These are phyloP conservation scores for Andrena chrysosceles DNA, from an alignment of 2,888 invertebrate genomes.

Conservation along the genomic window DNA sequence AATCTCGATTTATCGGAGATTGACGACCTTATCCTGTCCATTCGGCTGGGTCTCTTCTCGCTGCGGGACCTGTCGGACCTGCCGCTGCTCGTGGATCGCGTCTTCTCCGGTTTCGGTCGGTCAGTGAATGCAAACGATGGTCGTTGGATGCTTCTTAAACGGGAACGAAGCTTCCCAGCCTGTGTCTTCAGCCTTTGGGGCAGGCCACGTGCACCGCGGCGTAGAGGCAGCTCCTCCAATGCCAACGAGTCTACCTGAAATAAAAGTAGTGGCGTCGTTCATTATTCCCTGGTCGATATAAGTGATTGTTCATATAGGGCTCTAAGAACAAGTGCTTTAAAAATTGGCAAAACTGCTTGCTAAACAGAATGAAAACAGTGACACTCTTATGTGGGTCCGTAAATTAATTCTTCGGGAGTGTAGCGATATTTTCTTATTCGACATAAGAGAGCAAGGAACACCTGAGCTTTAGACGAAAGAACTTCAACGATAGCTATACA, in stretches of 20 bases:
- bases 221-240: conserved; percentile 86
- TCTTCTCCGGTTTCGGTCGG: conserved; percentile 78
- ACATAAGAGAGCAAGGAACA: no score
- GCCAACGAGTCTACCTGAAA: conserved; percentile 88
- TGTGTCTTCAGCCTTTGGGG: conserved; percentile 89
- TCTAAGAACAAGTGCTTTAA: neutral
- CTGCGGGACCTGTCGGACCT: conserved; percentile 74
- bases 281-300: neutral
- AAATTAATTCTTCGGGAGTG: no score
- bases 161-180: conserved; percentile 90
- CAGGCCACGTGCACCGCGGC: conserved; percentile 76
- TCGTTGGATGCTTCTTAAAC: conserved; percentile 88
- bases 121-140: conserved; percentile 85
- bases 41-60: conserved; percentile 82
- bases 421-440: no score
- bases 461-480: no score
- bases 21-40: conserved; percentile 87
- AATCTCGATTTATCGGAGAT: conserved; percentile 87
- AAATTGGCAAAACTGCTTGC: no score
- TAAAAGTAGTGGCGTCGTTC: conserved; percentile 24
- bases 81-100: conserved; percentile 77
- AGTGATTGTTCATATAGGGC: neutral
- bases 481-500: no score
- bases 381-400: no score
- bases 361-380: no score